Evolutionary conservation across 2,113 vertebrate species (phyloP), one percentile per base, ranked within the genome.

Genomic region (Trichechus manatus): DNA sequence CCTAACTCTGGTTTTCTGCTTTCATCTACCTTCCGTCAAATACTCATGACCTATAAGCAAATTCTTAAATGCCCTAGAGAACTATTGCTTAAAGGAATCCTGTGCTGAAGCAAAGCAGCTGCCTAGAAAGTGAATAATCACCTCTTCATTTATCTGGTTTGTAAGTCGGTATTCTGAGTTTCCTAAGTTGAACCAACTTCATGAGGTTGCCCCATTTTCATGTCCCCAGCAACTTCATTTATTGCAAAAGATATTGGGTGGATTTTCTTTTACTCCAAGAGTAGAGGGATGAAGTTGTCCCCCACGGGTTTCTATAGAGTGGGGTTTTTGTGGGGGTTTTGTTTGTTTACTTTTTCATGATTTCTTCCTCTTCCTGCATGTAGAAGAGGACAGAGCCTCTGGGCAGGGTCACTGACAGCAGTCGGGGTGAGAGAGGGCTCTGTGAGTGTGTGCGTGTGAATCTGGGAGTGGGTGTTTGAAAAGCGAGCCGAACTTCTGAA

Each of bases 121-220:
- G 61, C 59, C 44, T n/a, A 15, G 39, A 96, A 68, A 86, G 19
- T 93, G 33, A 87, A 84, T 50, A 91, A 94, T 90, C 72, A 11
- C 87, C 86, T 96, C 87, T 87, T 92, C 84, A 95, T 31, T 20
- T 29, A 87, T 89, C 68, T 77, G 50, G 19, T 81, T 93, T 95
- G 11, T 29, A 87, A 91, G 83, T 84, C 20, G 1, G n/a, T 87
- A 42, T 50, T 75, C 31, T 95, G 91, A 91, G 31, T 92, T 94
- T 56, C 87, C 64, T 39, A 78, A 53, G 4, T 36, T 93, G 79
- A 93, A 47, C n/a, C 29, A 53, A 47, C 9, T 44, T 31, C 23
- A 6, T 6, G 50, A 31, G 47, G 27, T 64, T 6, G 39, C 50
- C 77, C n/a, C 44, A 74, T 72, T 77, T 93, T 1, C 0, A 74